Percentiles rank a stretch among this genome's conserved stretches.
Conservation (phyloP, 2,797 vertebrate species). For the Dryobates pubescens region DNA sequence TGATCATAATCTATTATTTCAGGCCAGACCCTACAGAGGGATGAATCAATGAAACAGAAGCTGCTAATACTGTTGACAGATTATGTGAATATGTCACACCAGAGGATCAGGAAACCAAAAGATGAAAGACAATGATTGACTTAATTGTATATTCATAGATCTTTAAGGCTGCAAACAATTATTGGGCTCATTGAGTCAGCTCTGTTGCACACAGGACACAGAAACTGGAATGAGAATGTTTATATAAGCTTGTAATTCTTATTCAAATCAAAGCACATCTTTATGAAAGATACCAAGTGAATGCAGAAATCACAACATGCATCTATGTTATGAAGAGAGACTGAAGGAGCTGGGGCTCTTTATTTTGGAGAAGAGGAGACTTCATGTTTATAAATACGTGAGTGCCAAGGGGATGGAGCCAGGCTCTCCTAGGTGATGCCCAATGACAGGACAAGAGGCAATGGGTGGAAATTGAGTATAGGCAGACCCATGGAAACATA, state of each 20-base stretch:
- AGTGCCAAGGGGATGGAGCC: no score
- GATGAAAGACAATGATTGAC: not conserved
- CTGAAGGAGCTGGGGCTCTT: no score
- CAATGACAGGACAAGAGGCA: no score
- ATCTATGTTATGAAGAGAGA: not conserved
- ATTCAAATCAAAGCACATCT: not conserved
- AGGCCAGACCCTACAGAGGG: not conserved
- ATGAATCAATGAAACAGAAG: not conserved
- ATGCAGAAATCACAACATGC: not conserved
- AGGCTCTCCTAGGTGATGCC: no score
- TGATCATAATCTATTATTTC: not conserved
- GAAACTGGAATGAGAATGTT: not conserved
- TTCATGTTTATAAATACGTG: no score
- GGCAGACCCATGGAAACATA: no score
- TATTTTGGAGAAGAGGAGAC: no score
- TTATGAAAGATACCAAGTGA: not conserved
- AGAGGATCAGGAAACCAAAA: not conserved
- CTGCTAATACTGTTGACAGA: not conserved
- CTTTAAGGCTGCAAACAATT: constrained; percentile 14
- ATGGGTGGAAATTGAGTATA: no score
- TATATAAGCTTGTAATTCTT: not conserved
- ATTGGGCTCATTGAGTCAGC: not conserved
- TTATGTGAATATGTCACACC: not conserved
- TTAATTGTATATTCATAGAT: not conserved
- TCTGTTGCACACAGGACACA: not conserved